Evolutionary conservation across 1,140 invertebrate species (phyloP).

Genomic region (Dryas iulia): DNA sequence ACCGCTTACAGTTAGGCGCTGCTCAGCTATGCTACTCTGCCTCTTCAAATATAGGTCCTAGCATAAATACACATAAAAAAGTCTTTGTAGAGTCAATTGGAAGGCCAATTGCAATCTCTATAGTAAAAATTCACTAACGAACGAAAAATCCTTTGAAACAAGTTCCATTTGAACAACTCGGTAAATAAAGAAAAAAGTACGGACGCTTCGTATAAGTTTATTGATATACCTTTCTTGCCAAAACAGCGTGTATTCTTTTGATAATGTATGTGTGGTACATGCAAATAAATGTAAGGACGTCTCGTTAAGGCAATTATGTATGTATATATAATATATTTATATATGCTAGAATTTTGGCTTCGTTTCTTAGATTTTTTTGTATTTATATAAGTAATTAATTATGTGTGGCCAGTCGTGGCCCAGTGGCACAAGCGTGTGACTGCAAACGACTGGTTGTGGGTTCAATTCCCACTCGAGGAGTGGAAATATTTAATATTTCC

Average conservation of each 20-base stretch:
- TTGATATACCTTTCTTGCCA: neutral
- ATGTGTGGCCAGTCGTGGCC: too few species aligned
- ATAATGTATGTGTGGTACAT: neutral
- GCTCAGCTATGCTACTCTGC: neutral
- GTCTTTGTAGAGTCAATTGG: neutral
- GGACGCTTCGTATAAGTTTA: neutral
- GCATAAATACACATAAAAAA: neutral
- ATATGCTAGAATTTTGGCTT: neutral
- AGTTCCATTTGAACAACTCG: neutral
- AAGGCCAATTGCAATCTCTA: neutral
- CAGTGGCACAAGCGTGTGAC: too few species aligned
- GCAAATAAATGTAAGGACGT: neutral
- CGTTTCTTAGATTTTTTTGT: neutral
- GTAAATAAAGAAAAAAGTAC: neutral
- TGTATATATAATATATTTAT: too few species aligned
- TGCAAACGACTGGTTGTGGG: too few species aligned
- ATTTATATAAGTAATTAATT: too few species aligned
- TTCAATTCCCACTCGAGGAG: too few species aligned
- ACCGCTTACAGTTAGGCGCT: too few species aligned
- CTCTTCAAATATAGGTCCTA: too few species aligned
- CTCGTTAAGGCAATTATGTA: too few species aligned
- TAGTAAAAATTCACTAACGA: slow-evolving; percentile 2
- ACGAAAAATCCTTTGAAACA: slow-evolving; percentile 2
- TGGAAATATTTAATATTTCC: too few species aligned
- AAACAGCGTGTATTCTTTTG: neutral